Base-by-base conservation (phyloP, 2,797 vertebrate species). In the Sphenopsis melanotis region DNA sequence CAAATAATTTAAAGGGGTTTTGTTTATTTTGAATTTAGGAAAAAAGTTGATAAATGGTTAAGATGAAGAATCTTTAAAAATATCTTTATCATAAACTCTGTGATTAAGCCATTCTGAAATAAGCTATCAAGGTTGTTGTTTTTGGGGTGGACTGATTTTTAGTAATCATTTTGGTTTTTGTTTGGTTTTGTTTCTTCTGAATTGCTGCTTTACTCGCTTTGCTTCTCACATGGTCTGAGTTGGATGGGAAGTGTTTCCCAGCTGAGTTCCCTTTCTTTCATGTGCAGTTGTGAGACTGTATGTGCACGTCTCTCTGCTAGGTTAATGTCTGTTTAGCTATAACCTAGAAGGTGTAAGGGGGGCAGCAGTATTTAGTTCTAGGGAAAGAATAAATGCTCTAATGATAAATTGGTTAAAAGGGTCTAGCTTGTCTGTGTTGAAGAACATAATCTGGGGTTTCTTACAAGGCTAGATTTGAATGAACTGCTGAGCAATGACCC, bases 191-290 rank as follows among this genome's bases (percentile, higher is more conserved):
- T 56, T 87, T 82, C 84, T 94, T 79, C 34, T 93, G 50, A 89
- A 89, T 92, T 94, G 47, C 56, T 96, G 27, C 36, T 92, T 93
- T 88, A 56, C 30, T 96, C 37, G 49, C 47, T 95, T 79, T 96
- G 79, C 82, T 91, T 91, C 46, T 91, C 49, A 42, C 53, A 47
- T 70, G 77, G 39, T 80, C 11, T 21, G 29, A 87, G 55, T 86
- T 90, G 68, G 50, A 83, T 90, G 70, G 65, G 52, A 84, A 37
- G 37, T 78, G 41, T 83, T 87, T 78, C 77, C 47, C 36, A 94
- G 65, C 59, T 90, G 72, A 88, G 83, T 61, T 93, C 36, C 59
- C 36, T 57, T 55, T 68, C 57, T 83, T 61, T 47, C 61, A 27
- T 23, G 46, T 83, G 61, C n/a, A 37, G 49, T 57, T 61, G 50